phyloP scores from a whole-genome alignment of 2,797 vertebrate species.

The Pachyuromys duprasi region DNA sequence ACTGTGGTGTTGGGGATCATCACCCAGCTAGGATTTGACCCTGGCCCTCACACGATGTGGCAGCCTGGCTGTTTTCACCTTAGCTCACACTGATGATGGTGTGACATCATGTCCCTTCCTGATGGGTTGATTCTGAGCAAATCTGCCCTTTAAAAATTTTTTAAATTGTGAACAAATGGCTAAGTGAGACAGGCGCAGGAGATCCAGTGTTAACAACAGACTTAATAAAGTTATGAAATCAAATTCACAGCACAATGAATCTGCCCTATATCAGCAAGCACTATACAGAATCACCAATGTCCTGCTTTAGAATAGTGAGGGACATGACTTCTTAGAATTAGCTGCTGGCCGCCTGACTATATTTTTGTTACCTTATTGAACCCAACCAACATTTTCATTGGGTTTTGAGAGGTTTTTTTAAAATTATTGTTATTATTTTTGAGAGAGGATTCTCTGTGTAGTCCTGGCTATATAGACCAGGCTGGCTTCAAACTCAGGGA shows the following conservation, averaged over 20 bases:
- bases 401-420: neutral
- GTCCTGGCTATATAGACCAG: neutral
- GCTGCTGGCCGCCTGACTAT: neutral
- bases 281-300: neutral
- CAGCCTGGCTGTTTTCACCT: no score
- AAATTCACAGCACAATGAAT: slow-evolving; percentile 14
- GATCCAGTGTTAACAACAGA: slow-evolving; percentile 51
- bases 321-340: neutral
- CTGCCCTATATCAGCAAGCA: neutral
- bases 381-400: neutral
- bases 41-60: no score
- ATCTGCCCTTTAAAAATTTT: neutral
- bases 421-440: neutral
- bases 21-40: neutral
- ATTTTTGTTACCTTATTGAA: neutral
- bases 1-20: fast-evolving
- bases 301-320: neutral
- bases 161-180: slow-evolving; percentile 39
- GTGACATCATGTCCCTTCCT: neutral
- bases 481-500: neutral
- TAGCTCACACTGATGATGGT: no score
- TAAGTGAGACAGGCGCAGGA: neutral
- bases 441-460: neutral
- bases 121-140: neutral
- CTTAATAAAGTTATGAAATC: slow-evolving; percentile 47